Evolutionary conservation across 2,888 invertebrate species (phyloP).

Genomic region (Aphodius sticticus): DNA sequence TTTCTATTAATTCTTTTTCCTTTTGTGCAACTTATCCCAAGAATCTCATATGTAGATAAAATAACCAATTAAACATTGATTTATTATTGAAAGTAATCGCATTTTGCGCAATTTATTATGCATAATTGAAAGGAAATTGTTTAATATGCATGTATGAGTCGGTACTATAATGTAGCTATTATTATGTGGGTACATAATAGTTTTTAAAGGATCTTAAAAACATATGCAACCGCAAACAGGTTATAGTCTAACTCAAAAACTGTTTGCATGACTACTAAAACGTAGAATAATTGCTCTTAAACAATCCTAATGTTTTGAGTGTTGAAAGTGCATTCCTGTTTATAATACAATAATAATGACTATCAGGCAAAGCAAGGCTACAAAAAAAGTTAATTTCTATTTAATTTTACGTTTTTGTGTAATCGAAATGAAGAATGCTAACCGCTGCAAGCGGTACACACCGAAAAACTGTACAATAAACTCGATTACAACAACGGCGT

Average conservation of each 20-base stretch:
- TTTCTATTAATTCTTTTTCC: not conserved
- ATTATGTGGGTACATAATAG: too few species aligned
- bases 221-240: too few species aligned
- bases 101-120: slow-evolving; percentile 14
- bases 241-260: too few species aligned
- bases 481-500: not conserved
- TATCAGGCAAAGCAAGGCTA: not conserved
- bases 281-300: not conserved
- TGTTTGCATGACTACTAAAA: not conserved
- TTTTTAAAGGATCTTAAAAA: too few species aligned
- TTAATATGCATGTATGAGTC: not conserved
- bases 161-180: not conserved
- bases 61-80: not conserved
- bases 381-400: not conserved
- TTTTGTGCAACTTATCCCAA: not conserved
- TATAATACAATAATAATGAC: not conserved
- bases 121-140: slow-evolving; percentile 13
- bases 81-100: not conserved
- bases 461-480: not conserved
- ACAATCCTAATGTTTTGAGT: not conserved
- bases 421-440: not conserved
- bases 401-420: not conserved
- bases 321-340: not conserved
- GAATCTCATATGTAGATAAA: not conserved
- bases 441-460: not conserved